Percentiles rank a stretch among this genome's conserved stretches.
Conservation (phyloP, 2,888 invertebrate genomes). For the Pycnomerus fuliginosus region DNA sequence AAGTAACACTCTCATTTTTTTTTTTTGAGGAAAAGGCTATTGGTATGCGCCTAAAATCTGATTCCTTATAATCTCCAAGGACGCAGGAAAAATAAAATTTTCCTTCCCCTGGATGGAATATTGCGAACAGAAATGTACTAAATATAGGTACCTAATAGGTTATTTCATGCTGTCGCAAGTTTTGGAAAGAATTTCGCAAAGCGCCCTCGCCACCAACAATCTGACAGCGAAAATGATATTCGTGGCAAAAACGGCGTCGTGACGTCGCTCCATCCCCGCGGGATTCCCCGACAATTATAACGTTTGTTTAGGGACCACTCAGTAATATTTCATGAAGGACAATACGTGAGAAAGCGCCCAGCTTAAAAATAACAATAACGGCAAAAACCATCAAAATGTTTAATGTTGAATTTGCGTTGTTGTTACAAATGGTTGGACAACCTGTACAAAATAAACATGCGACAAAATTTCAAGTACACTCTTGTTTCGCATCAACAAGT, state of each 20-base stretch:
- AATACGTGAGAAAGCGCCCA: conserved; percentile 32
- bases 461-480: conserved; percentile 25
- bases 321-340: conserved; percentile 33
- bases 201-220: no score
- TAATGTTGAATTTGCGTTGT: conserved; percentile 20
- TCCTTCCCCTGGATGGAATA: no score
- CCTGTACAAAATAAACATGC: conserved; percentile 40
- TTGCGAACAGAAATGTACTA: no score
- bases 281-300: conserved; percentile 28
- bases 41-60: no score
- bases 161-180: no score
- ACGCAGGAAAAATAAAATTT: no score
- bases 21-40: no score
- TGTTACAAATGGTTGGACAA: conserved; percentile 31
- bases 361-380: conserved; percentile 18
- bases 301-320: conserved; percentile 33
- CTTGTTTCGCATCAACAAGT: conserved; percentile 30
- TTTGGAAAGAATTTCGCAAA: no score
- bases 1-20: no score
- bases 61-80: no score
- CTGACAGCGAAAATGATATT: no score
- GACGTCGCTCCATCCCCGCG: conserved; percentile 15
- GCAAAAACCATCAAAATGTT: conserved; percentile 15
- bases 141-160: no score
- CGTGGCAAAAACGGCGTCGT: conserved; percentile 14